Evolutionary conservation across 2,113 vertebrate genomes (phyloP).

Genomic region (Pangasianodon hypophthalmus): DNA sequence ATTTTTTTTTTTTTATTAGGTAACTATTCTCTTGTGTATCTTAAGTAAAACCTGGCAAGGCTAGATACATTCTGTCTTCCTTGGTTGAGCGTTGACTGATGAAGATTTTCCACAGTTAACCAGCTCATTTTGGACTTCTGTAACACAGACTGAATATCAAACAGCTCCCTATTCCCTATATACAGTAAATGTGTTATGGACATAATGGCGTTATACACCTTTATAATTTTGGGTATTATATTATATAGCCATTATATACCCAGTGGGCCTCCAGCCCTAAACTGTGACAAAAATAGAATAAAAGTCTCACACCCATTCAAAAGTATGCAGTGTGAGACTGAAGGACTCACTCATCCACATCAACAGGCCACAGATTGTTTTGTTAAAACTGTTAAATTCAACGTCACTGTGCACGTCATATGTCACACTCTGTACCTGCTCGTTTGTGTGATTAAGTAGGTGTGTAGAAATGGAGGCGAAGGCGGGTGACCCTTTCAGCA

Average conservation of each 20-base stretch:
- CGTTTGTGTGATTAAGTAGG: constrained; percentile 49
- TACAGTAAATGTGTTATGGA: neutral
- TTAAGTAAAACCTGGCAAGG: neutral
- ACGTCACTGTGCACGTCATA: neutral
- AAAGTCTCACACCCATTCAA: neutral
- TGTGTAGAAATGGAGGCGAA: constrained; percentile 71
- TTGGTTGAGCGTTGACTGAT: neutral
- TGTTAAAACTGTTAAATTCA: neutral
- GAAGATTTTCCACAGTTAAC: neutral
- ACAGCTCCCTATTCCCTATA: neutral
- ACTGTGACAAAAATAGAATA: neutral
- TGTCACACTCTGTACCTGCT: neutral
- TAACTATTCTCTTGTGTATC: neutral
- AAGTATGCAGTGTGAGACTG: neutral
- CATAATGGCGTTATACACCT: too few relatives aligned
- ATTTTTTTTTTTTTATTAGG: neutral
- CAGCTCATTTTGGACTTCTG: neutral
- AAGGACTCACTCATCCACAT: neutral
- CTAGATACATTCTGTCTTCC: neutral
- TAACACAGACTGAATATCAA: neutral
- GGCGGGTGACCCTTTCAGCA: constrained; percentile 67
- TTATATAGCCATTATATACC: neutral
- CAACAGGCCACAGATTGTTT: neutral
- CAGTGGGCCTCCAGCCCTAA: neutral
- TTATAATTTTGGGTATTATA: neutral